phyloP scores from a whole-genome alignment of 1,140 invertebrate species.

The Zelostemma sp. region DNA sequence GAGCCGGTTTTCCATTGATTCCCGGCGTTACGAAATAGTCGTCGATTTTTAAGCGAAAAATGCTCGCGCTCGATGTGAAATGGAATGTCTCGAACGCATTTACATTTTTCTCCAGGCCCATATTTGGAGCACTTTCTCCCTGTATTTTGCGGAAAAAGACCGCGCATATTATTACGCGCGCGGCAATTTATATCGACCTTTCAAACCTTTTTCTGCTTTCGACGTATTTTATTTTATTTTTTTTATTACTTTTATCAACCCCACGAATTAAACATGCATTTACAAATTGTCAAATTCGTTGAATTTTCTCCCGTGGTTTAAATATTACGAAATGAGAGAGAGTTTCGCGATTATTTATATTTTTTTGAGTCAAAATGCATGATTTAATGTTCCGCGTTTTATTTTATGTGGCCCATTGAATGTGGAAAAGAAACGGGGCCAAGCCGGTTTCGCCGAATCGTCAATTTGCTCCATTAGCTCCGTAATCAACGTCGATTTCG shows the following conservation, averaged over 20 bases:
- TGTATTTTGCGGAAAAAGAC: background rate
- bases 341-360: too few relatives aligned
- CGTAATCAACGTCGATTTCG: conserved; percentile 3
- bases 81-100: background rate
- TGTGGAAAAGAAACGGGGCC: background rate
- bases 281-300: too few relatives aligned
- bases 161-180: background rate
- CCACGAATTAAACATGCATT: too few relatives aligned
- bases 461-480: conserved; percentile 3
- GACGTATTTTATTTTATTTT: too few relatives aligned
- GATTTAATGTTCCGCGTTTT: background rate
- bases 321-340: background rate
- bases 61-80: background rate
- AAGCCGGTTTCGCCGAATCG: background rate
- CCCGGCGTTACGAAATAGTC: background rate
- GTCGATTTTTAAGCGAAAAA: background rate
- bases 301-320: too few relatives aligned
- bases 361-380: background rate
- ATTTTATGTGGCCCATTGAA: background rate
- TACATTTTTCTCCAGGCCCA: background rate
- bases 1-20: background rate
- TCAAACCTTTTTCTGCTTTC: background rate
- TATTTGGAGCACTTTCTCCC: conserved; percentile 3
- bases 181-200: background rate
- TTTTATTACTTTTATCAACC: too few relatives aligned